Evolutionary conservation across 1,140 invertebrate species (phyloP).

Genomic region (Forficula auricularia): DNA sequence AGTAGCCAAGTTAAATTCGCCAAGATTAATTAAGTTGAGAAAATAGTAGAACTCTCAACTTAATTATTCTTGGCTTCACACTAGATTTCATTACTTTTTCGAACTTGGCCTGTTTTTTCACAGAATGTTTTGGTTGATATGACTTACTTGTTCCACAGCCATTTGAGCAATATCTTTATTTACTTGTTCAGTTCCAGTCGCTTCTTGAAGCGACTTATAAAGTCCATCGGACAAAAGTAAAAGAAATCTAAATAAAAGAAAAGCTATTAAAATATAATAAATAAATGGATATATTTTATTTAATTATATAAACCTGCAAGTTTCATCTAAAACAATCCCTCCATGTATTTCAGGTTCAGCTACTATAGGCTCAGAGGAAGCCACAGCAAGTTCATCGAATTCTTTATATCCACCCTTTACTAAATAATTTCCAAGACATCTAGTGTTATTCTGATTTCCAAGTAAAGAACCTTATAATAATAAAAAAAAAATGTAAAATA

Average conservation of each 20-base stretch:
- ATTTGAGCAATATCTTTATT: constrained; percentile 65
- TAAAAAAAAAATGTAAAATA: not conserved
- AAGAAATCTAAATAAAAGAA: constrained; percentile 38
- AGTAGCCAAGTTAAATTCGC: too few relatives aligned
- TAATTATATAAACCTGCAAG: constrained; percentile 35
- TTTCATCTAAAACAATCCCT: constrained; percentile 58
- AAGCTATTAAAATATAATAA: constrained; percentile 7
- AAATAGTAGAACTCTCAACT: too few relatives aligned
- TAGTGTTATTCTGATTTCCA: constrained; percentile 52
- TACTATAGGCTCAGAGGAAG: constrained; percentile 59
- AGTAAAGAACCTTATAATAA: constrained; percentile 33
- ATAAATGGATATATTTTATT: not conserved
- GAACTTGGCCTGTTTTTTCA: too few relatives aligned
- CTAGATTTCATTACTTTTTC: too few relatives aligned
- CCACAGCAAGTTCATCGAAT: constrained; percentile 49
- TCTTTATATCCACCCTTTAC: constrained; percentile 75
- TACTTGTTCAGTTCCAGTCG: constrained; percentile 55
- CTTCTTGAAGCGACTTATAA: constrained; percentile 67
- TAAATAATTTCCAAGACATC: constrained; percentile 77
- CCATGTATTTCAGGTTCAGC: constrained; percentile 67
- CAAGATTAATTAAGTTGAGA: too few relatives aligned
- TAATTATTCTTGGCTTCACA: too few relatives aligned
- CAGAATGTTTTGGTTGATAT: too few relatives aligned
- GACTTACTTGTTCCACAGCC: constrained; percentile 50
- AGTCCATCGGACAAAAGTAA: constrained; percentile 71